A percentile compares a stretch with the other conserved stretches of the same genome.
phyloP scores from a whole-genome alignment of 2,797 vertebrate genomes.

The Masticophis lateralis region DNA sequence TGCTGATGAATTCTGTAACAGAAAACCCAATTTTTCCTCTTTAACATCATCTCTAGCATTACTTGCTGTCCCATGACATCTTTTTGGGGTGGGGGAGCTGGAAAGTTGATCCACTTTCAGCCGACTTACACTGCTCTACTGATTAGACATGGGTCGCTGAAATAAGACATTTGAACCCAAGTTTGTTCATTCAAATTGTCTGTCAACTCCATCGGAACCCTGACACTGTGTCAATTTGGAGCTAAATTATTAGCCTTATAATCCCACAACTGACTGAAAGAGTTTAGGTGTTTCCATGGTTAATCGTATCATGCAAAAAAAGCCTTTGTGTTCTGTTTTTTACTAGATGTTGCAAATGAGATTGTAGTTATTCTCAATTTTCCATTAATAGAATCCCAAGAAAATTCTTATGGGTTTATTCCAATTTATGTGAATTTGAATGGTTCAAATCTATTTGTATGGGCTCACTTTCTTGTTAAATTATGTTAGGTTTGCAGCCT shows the following conservation, averaged over 20 bases:
- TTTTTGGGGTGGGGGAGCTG: not conserved
- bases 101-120: not conserved
- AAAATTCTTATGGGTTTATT: not conserved
- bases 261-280: not conserved
- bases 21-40: not conserved
- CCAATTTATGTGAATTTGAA: constrained; percentile 2
- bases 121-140: not conserved
- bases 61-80: not conserved
- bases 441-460: not conserved
- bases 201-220: too few relatives aligned
- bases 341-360: not conserved
- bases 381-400: constrained; percentile 6
- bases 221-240: not conserved
- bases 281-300: not conserved
- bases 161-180: not conserved
- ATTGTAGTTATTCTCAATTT: constrained; percentile 1
- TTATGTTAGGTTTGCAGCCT: not conserved
- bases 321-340: not conserved
- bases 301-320: not conserved
- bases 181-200: not conserved
- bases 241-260: not conserved
- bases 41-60: not conserved
- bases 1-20: not conserved
- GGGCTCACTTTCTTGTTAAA: not conserved
- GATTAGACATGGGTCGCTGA: not conserved